Evolutionary conservation across 2,888 invertebrate species (phyloP).

Genomic region (Rhagonycha lutea): DNA sequence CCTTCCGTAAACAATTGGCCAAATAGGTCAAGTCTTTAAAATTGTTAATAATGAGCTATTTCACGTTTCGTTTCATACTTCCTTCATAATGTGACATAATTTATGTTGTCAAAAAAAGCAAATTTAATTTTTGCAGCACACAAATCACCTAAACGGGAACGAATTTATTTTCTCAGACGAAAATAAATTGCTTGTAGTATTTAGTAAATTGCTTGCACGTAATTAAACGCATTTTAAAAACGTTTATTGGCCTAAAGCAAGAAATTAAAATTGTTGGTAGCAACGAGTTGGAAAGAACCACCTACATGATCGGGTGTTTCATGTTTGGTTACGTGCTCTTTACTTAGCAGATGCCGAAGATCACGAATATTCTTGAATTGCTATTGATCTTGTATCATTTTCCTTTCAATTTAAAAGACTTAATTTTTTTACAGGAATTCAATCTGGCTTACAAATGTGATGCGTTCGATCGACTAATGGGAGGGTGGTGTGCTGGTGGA

Average conservation of each 20-base stretch:
- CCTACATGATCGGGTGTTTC: conserved; percentile 23
- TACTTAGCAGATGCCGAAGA: conserved; percentile 19
- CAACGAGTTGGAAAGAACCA: conserved; percentile 19
- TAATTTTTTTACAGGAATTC: background rate
- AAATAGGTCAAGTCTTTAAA: background rate
- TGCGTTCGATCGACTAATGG: background rate
- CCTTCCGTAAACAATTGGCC: background rate
- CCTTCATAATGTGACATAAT: too few species aligned
- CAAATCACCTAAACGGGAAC: background rate
- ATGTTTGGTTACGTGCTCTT: conserved; percentile 21
- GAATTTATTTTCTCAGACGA: background rate
- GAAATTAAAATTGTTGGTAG: background rate
- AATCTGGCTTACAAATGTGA: background rate
- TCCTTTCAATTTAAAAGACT: background rate
- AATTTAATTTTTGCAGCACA: background rate
- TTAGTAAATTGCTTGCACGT: background rate
- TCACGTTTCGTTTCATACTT: too few species aligned
- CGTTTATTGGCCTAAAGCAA: background rate
- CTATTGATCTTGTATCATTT: background rate
- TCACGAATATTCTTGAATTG: conserved; percentile 15
- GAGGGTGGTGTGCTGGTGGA: background rate
- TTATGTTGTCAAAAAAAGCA: background rate
- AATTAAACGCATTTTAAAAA: background rate
- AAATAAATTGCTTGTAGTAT: background rate
- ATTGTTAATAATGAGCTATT: too few species aligned